phyloP scores from a whole-genome alignment of 53 echinoderm and acorn worm species.

The Patiria pectinifera region DNA sequence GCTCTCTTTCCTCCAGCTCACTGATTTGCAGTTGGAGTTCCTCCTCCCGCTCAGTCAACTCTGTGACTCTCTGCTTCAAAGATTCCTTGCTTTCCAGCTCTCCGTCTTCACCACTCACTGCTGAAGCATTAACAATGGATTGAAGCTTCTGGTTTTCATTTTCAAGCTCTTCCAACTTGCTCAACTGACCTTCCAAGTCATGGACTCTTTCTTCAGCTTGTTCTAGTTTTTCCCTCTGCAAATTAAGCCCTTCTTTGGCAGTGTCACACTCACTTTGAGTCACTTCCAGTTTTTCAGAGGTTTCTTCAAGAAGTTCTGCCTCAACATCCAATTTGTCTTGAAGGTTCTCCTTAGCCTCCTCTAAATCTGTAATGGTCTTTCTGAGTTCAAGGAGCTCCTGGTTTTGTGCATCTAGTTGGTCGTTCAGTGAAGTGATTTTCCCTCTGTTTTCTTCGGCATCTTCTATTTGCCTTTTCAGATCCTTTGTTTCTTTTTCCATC shows the following conservation, averaged over 20 bases:
- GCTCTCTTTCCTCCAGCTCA: constrained; percentile 79
- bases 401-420: constrained; percentile 3
- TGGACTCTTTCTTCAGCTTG: background rate
- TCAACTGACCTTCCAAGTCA: constrained; percentile 44
- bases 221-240: constrained; percentile 19
- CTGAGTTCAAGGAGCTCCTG: constrained; percentile 45
- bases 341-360: constrained; percentile 36
- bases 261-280: constrained; percentile 2
- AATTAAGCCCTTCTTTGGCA: constrained; percentile 22
- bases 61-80: constrained; percentile 68
- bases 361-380: constrained; percentile 1
- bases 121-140: background rate
- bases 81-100: background rate
- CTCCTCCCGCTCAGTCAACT: constrained; percentile 68
- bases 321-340: constrained; percentile 28
- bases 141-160: constrained; percentile 25
- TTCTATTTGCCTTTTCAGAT: constrained; percentile 29
- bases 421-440: background rate
- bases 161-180: constrained; percentile 43
- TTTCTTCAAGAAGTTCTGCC: constrained; percentile 41
- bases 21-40: constrained; percentile 67
- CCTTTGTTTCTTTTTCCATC: constrained; percentile 9
- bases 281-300: constrained; percentile 14
- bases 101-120: background rate
- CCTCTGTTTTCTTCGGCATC: background rate